Percentiles rank a stretch among this genome's conserved stretches.
Evolutionary conservation across 2,888 invertebrate species (phyloP).

Genomic region (Gasteruption jaculator): DNA sequence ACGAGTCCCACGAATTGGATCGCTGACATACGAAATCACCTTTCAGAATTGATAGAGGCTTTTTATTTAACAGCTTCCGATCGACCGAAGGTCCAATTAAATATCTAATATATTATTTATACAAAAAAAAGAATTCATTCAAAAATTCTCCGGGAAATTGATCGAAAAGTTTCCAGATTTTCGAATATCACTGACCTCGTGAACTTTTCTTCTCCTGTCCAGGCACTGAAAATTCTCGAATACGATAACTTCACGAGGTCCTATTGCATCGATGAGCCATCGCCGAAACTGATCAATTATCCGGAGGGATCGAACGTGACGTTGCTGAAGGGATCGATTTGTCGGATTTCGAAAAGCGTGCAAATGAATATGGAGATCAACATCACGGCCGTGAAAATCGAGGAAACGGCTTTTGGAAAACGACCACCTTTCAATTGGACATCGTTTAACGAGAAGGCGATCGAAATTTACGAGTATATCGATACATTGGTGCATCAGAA

Average conservation of each 20-base stretch:
- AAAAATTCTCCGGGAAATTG: not conserved
- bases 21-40: conserved; percentile 30
- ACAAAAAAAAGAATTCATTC: not conserved
- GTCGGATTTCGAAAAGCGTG: conserved; percentile 33
- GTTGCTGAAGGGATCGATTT: conserved; percentile 35
- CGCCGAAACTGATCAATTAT: conserved; percentile 35
- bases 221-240: conserved; percentile 39
- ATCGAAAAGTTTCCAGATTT: not conserved
- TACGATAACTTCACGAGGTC: conserved; percentile 36
- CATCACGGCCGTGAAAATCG: conserved; percentile 23
- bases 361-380: conserved; percentile 33
- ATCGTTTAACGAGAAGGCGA: conserved; percentile 33
- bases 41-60: conserved; percentile 35
- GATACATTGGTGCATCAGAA: conserved; percentile 33
- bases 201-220: conserved; percentile 7
- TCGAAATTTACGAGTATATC: conserved; percentile 38
- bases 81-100: conserved; percentile 33
- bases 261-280: conserved; percentile 30
- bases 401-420: conserved; percentile 15
- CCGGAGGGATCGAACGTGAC: conserved; percentile 36
- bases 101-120: not conserved
- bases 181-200: not conserved
- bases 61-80: conserved; percentile 40
- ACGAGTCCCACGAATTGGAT: conserved; percentile 35
- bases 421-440: conserved; percentile 40